A percentile compares a stretch with the other conserved stretches of the same genome.
Evolutionary conservation across 2,113 vertebrate genomes (phyloP).

Genomic region (Bubalus kerabau): DNA sequence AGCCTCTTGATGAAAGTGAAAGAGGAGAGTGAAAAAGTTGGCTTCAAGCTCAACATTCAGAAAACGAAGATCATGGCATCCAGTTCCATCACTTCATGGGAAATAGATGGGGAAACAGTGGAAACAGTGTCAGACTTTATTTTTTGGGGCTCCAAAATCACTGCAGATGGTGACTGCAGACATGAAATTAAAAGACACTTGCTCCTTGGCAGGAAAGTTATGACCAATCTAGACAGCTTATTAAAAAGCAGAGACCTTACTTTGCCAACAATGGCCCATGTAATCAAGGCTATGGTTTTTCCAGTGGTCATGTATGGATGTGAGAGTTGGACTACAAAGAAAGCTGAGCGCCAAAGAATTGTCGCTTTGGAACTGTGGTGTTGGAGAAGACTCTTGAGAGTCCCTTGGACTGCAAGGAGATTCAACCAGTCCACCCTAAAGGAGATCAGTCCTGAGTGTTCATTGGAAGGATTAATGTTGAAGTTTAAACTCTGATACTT

Average conservation of each 20-base stretch:
- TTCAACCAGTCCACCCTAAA: accelerated
- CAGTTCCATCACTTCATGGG: not conserved
- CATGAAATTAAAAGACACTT: not conserved
- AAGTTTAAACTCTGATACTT: not conserved
- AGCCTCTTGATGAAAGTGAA: not conserved
- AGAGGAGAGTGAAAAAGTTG: not conserved
- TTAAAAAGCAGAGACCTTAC: not conserved
- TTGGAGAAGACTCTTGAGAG: not conserved
- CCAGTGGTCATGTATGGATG: not conserved
- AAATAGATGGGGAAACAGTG: not conserved
- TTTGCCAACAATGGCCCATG: not conserved
- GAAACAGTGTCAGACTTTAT: not conserved
- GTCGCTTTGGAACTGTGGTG: not conserved
- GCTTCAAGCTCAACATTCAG: not conserved
- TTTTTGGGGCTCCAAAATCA: not conserved
- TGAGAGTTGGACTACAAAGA: not conserved
- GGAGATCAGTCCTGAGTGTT: not conserved
- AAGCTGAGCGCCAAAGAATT: not conserved
- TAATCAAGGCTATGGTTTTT: not conserved
- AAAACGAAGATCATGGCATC: not conserved
- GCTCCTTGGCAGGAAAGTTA: not conserved
- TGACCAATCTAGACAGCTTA: not conserved
- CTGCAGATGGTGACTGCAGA: not conserved
- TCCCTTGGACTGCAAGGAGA: not conserved
- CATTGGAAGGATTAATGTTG: not conserved